Conservation (phyloP, 1,140 invertebrate species). For the Sarcophaga peregrina region DNA sequence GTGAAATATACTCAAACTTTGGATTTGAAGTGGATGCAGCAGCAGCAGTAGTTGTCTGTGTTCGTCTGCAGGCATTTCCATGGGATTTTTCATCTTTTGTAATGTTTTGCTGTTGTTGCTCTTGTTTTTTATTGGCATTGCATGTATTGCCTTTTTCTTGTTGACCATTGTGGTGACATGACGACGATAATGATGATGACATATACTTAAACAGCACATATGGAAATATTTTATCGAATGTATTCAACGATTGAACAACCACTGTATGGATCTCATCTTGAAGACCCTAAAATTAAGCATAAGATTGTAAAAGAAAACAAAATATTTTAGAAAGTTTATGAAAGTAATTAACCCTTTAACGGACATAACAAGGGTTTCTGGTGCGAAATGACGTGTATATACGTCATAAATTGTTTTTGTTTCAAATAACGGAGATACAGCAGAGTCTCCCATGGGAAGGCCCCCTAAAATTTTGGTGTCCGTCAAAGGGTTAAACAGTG, state of each 20-base stretch:
- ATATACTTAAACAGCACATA: conserved; percentile 65
- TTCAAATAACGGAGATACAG: too few species aligned
- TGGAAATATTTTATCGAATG: conserved; percentile 66
- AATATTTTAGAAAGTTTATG: neutral
- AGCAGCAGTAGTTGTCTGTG: conserved; percentile 29
- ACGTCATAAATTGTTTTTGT: too few species aligned
- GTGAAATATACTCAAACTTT: conserved; percentile 34
- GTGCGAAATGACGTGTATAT: too few species aligned
- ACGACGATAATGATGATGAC: conserved; percentile 49
- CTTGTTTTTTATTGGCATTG: neutral
- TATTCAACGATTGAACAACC: conserved; percentile 66
- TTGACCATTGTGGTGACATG: neutral
- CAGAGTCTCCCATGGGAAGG: too few species aligned
- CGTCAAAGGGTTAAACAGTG: conserved; percentile 12
- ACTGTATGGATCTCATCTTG: conserved; percentile 71
- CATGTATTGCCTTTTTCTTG: conserved; percentile 13
- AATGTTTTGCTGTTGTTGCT: neutral
- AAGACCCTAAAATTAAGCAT: conserved; percentile 69
- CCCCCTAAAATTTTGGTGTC: too few species aligned
- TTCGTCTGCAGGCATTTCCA: conserved; percentile 36
- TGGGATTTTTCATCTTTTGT: neutral
- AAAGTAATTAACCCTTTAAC: too few species aligned
- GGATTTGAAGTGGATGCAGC: conserved; percentile 19
- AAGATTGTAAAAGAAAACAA: conserved; percentile 39
- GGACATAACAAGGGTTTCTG: too few species aligned